phyloP scores from a whole-genome alignment of 2,797 vertebrate genomes.

The Poecilia picta region DNA sequence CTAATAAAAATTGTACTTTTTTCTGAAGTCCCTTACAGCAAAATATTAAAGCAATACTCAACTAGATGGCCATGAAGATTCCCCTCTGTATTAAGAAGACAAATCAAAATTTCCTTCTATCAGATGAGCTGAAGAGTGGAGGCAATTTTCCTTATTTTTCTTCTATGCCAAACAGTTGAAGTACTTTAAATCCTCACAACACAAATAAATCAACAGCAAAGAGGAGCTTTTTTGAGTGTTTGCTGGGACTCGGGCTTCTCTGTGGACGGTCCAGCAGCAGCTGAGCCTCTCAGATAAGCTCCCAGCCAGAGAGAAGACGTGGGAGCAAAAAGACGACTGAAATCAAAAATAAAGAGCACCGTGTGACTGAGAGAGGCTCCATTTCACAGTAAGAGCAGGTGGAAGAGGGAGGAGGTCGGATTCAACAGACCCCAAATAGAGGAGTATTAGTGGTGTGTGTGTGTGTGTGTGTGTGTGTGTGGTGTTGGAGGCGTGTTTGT shows the following conservation, averaged over 20 bases:
- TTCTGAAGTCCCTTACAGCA: background rate
- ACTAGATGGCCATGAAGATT: background rate
- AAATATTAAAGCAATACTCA: background rate
- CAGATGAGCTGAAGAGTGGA: background rate
- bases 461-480: background rate
- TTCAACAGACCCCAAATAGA: conserved; percentile 21
- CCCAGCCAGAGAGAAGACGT: conserved; percentile 61
- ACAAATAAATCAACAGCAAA: conserved; percentile 51
- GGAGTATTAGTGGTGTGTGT: background rate
- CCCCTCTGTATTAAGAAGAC: background rate
- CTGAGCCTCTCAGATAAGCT: conserved; percentile 75
- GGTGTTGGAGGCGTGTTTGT: background rate
- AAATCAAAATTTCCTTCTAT: background rate
- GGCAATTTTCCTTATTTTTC: conserved; percentile 33
- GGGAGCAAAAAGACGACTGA: conserved; percentile 49
- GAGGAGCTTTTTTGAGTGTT: conserved; percentile 37
- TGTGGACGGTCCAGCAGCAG: conserved; percentile 68
- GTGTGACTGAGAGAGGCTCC: conserved; percentile 64
- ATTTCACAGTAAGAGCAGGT: conserved; percentile 64
- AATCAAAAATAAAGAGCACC: conserved; percentile 55
- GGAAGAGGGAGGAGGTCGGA: conserved; percentile 34
- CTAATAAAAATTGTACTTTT: background rate
- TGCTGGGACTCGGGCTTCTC: conserved; percentile 57
- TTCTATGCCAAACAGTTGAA: conserved; percentile 52
- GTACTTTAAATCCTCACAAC: conserved; percentile 32